Evolutionary conservation across 2,113 vertebrate species (phyloP).

Genomic region (Terrapene triunguis): DNA sequence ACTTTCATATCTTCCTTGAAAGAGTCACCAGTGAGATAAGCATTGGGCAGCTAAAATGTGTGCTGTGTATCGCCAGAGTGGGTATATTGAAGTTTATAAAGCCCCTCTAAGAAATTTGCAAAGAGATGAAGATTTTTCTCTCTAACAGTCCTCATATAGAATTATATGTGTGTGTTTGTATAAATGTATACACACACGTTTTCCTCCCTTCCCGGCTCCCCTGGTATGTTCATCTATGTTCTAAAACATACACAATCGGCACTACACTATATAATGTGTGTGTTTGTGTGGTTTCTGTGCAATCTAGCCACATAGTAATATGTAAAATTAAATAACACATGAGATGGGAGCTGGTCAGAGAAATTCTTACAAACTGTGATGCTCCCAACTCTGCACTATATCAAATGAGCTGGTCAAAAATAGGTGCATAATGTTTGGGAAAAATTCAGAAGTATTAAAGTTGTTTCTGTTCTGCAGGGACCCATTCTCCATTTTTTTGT

Average conservation of each 20-base stretch:
- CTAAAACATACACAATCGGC: constrained; percentile 9
- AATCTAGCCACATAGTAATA: constrained; percentile 1
- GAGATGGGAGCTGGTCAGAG: background rate
- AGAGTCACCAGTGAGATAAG: constrained; percentile 70
- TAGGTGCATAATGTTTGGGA: constrained; percentile 33
- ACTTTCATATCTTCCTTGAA: constrained; percentile 72
- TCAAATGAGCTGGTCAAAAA: constrained; percentile 25
- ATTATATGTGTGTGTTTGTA: constrained; percentile 36
- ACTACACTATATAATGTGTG: background rate
- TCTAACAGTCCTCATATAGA: constrained; percentile 8
- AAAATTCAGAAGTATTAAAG: background rate
- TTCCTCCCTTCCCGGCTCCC: background rate
- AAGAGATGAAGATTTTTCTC: constrained; percentile 55
- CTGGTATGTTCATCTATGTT: constrained; percentile 15
- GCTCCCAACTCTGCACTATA: background rate
- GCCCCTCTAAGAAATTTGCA: constrained; percentile 58
- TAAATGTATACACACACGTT: background rate
- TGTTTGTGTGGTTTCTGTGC: constrained; percentile 28
- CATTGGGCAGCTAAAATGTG: constrained; percentile 22
- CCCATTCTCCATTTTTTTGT: background rate
- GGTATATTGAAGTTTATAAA: constrained; percentile 67
- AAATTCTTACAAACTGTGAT: constrained; percentile 18
- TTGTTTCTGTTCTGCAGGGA: background rate
- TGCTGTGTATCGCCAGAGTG: constrained; percentile 49
- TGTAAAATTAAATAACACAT: constrained; percentile 9